Evolutionary conservation across 2,113 vertebrate genomes (phyloP).

Genomic region (Hydrochoerus hydrochaeris): DNA sequence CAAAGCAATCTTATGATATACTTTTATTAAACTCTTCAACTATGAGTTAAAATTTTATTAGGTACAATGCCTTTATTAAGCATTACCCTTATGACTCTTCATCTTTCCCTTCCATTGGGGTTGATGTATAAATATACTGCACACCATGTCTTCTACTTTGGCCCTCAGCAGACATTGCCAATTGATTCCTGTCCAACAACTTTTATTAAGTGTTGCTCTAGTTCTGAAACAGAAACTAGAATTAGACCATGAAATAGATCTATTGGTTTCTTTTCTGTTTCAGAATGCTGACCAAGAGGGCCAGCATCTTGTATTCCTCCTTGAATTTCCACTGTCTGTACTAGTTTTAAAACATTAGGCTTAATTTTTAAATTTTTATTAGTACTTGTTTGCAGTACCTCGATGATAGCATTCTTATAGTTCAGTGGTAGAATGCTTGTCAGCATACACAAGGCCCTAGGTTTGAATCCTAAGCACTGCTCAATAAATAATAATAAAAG

Average conservation of each 20-base stretch:
- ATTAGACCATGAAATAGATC: not conserved
- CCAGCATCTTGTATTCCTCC: not conserved
- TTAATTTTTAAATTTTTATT: not conserved
- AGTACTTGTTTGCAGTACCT: not conserved
- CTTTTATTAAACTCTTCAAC: not conserved
- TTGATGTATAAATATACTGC: not conserved
- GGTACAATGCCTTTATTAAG: not conserved
- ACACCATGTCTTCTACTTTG: not conserved
- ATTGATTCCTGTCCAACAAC: not conserved
- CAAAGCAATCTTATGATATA: not conserved
- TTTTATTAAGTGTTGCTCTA: not conserved
- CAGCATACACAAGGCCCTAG: not conserved
- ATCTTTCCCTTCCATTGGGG: rapidly evolving
- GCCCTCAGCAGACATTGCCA: not conserved
- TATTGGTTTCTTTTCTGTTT: not conserved
- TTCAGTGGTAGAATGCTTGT: not conserved
- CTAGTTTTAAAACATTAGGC: not conserved
- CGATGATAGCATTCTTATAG: not conserved
- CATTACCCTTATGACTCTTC: no score
- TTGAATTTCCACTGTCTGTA: not conserved
- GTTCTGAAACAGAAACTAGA: not conserved
- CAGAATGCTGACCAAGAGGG: not conserved
- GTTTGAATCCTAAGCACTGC: not conserved
- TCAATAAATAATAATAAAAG: not conserved
- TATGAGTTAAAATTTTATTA: not conserved